Base-by-base conservation (phyloP, 2,113 vertebrate species). In the Chionomys nivalis region DNA sequence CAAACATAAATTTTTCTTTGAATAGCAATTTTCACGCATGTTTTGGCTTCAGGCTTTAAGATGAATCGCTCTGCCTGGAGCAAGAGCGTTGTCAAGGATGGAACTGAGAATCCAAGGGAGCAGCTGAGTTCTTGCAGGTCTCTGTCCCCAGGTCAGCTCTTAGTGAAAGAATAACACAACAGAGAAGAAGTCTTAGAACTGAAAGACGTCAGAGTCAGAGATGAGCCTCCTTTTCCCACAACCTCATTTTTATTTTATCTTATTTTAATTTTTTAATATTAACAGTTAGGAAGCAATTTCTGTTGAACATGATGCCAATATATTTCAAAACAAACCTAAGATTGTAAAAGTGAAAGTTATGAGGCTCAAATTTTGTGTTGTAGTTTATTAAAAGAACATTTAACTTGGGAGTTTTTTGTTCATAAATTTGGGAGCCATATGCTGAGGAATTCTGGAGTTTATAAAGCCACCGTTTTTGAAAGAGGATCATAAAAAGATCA, bases 61-160 rank as follows among this genome's bases (percentile, higher is more conserved):
- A 91, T 96, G 76, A 98, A 93, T 97, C 49, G 77, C 19, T 87
- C 1, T 97, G 91, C 96, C 95, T 93, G 73, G n/a, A 96, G 95
- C 96, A 95, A 95, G 85, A 93, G 73, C 87, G 89, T 72, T 86
- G 92, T 89, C n/a, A 70, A 90, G 86, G 89, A 79, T 76, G 49
- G 28, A 87, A 13, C 16, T 39, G 3, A 85, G 5, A 58, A 76
- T 87, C 13, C 58, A 21, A 61, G 47, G 8, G 65, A 36, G 4
- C 0, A 0, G 12, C 23, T 19, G 33, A 42, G 39, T 81, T n/a
- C 17, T 4, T 23, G 78, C 42, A 88, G 21, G 39, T 39, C 36
- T 82, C n/a, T 63, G 47, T 70, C 89, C 52, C 42, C 42, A n/a
- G 7, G n/a, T 66, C 10, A 66, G 49, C 44, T 68, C 83, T 70